These are phyloP conservation scores for Zoanthus sociatus DNA, from an alignment of 92 coral and sea anemone species.

Conservation along the genomic window DNA sequence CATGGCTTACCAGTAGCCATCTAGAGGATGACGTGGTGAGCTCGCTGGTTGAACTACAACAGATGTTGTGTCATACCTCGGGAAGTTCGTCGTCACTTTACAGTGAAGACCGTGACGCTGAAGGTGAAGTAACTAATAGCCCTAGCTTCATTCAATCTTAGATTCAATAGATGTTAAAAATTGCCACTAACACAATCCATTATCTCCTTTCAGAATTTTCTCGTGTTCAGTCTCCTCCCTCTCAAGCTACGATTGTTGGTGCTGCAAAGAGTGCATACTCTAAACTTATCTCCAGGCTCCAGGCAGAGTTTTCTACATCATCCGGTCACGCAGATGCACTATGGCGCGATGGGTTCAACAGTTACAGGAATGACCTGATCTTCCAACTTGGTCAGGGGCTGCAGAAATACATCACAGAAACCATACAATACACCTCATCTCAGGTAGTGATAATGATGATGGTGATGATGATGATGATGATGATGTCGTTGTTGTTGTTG, in stretches of 20 bases:
- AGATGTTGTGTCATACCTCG: conserved; percentile 54
- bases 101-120: conserved; percentile 10
- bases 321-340: conserved; percentile 64
- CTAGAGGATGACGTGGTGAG: conserved; percentile 82
- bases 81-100: conserved; percentile 40
- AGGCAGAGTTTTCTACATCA: conserved; percentile 75
- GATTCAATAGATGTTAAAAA: too few species aligned
- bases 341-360: conserved; percentile 78
- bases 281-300: conserved; percentile 89
- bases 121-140: not conserved
- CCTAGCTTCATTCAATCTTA: not conserved
- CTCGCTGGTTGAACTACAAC: conserved; percentile 81
- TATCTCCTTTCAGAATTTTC: conserved; percentile 2
- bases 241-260: conserved; percentile 61
- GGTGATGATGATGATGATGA: not conserved
- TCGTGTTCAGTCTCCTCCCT: conserved; percentile 33
- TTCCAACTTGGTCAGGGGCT: conserved; percentile 80
- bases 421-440: conserved; percentile 70
- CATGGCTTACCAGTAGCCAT: conserved; percentile 91
- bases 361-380: conserved; percentile 81
- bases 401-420: conserved; percentile 68
- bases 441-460: conserved; percentile 62
- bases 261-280: conserved; percentile 85
- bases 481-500: not conserved
- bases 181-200: too few species aligned